phyloP scores from a whole-genome alignment of 53 echinoderm and acorn worm species.

The Stichopus horrens region DNA sequence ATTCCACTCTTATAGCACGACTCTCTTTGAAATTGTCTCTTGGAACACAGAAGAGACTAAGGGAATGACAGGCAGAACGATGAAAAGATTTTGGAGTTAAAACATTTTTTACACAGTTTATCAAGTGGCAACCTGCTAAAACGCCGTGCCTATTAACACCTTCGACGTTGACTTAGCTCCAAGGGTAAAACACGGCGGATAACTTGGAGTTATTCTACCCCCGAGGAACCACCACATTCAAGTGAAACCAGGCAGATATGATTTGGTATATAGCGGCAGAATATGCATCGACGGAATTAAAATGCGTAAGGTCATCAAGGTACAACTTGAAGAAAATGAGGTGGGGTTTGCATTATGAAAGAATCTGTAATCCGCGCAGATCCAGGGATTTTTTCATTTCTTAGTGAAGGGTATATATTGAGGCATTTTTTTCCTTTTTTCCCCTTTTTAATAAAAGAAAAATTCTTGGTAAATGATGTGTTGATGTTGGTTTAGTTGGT shows the following conservation, averaged over 20 bases:
- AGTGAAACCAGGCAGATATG: constrained; percentile 28
- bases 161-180: constrained; percentile 29
- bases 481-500: constrained; percentile 23
- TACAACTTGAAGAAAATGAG: constrained; percentile 8
- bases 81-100: not conserved
- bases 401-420: not conserved
- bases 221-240: constrained; percentile 31
- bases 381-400: not conserved
- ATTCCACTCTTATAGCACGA: no score
- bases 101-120: not conserved
- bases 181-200: constrained; percentile 5
- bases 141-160: constrained; percentile 29
- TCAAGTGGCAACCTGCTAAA: constrained; percentile 30
- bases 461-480: constrained; percentile 23
- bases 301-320: constrained; percentile 17
- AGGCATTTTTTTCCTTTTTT: not conserved
- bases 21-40: no score
- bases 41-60: no score
- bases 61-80: no score
- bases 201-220: constrained; percentile 37
- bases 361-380: not conserved
- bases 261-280: constrained; percentile 18
- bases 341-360: constrained; percentile 29
- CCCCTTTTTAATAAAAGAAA: no score
- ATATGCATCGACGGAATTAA: constrained; percentile 3